A percentile compares a stretch with the other conserved stretches of the same genome.
Evolutionary conservation across 2,888 invertebrate genomes (phyloP).

Genomic region (Tortricodes alternella): DNA sequence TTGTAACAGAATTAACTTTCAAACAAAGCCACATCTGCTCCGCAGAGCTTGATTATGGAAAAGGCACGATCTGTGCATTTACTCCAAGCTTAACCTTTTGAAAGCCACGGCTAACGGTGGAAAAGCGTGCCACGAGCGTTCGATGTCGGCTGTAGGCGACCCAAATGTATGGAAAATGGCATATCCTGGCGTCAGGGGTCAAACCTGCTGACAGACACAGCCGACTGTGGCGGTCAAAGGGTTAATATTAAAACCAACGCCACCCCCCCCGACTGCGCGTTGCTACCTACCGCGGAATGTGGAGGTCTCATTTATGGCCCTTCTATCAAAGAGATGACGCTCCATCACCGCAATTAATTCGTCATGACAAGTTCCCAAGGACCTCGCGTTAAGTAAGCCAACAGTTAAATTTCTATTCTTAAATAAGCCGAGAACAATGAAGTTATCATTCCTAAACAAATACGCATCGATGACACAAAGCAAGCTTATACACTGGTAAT

Average conservation of each 20-base stretch:
- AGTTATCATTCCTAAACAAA: too few relatives aligned
- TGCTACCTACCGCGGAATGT: neutral
- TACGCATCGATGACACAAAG: too few relatives aligned
- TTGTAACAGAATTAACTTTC: neutral
- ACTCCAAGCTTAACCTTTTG: neutral
- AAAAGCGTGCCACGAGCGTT: too few relatives aligned
- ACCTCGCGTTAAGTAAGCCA: neutral
- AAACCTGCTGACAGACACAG: too few relatives aligned
- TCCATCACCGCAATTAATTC: neutral
- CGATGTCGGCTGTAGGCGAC: too few relatives aligned
- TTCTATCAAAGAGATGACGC: neutral
- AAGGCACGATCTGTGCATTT: neutral
- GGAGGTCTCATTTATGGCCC: neutral
- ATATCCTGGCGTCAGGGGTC: too few relatives aligned
- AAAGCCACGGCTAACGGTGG: too few relatives aligned
- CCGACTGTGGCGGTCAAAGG: too few relatives aligned
- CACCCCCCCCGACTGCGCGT: constrained; percentile 11
- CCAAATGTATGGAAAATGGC: too few relatives aligned
- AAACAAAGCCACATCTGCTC: constrained; percentile 15
- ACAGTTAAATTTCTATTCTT: neutral
- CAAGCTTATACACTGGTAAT: too few relatives aligned
- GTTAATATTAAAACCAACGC: constrained; percentile 24
- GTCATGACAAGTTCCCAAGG: neutral
- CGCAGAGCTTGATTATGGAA: neutral
- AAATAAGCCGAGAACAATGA: too few relatives aligned